Conservation (phyloP, 2,113 vertebrate species). For the Petromus typicus region DNA sequence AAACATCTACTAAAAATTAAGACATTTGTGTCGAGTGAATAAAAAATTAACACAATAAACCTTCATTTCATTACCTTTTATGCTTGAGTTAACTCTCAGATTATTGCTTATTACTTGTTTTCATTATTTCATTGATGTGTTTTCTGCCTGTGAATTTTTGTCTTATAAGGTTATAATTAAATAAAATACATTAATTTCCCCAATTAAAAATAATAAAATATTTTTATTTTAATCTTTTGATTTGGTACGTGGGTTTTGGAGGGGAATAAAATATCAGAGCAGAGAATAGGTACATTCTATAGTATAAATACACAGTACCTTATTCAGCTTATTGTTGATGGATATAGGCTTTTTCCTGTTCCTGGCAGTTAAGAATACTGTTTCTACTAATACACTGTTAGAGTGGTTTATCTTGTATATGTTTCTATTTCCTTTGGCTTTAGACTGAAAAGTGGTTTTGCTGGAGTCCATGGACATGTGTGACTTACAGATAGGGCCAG, state of each 20-base stretch:
- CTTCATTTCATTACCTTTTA: background rate
- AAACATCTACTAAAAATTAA: background rate
- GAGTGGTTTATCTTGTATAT: background rate
- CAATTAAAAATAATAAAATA: background rate
- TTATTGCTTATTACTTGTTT: conserved; percentile 15
- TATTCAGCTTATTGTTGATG: background rate
- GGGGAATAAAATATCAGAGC: background rate
- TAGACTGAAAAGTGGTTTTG: background rate
- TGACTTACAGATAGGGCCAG: background rate
- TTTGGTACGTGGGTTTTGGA: background rate
- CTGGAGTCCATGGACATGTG: background rate
- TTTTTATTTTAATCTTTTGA: conserved; percentile 32
- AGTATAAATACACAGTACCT: background rate
- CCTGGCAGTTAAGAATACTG: background rate
- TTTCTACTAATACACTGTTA: background rate
- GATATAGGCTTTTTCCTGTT: conserved; percentile 1
- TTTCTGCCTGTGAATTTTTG: conserved; percentile 23
- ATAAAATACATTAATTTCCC: background rate
- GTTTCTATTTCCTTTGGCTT: background rate
- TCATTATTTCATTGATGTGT: background rate
- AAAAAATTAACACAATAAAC: background rate
- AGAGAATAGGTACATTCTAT: background rate
- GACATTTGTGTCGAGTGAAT: background rate
- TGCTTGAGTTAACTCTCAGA: conserved; percentile 1
- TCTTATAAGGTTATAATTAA: background rate